phyloP scores from a whole-genome alignment of 2,888 invertebrate genomes.

The Synanthedon myopaeformis region DNA sequence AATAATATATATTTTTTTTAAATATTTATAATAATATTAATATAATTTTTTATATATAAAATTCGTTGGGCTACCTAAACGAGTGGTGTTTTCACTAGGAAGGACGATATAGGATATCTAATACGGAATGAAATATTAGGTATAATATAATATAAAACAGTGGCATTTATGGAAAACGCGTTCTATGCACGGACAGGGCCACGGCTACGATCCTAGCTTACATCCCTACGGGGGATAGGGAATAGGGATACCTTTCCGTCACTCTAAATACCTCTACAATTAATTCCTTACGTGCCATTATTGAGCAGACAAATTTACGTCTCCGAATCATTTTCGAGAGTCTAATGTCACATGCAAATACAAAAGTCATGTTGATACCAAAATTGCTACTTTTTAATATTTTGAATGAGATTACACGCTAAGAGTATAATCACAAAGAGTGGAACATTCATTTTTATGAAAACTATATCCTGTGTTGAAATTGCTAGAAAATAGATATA shows the following conservation, averaged over 20 bases:
- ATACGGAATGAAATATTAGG: slow-evolving; percentile 38
- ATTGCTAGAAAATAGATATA: no score
- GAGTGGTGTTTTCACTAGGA: slow-evolving; percentile 46
- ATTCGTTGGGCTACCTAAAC: slow-evolving; percentile 67
- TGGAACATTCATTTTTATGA: no score
- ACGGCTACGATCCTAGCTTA: slow-evolving; percentile 49
- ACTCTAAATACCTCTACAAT: slow-evolving; percentile 36
- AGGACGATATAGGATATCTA: slow-evolving; percentile 46
- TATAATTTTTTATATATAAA: slow-evolving; percentile 37
- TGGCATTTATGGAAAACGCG: slow-evolving; percentile 3
- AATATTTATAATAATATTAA: no score
- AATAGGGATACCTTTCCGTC: slow-evolving; percentile 31
- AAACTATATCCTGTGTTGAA: no score
- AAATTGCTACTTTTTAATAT: no score
- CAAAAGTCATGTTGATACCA: no score
- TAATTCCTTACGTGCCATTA: slow-evolving; percentile 63
- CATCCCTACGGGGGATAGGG: slow-evolving; percentile 38
- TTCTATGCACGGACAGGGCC: neutral
- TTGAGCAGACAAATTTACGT: slow-evolving; percentile 50
- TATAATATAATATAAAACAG: slow-evolving; percentile 14
- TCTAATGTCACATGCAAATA: no score
- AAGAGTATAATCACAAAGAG: no score
- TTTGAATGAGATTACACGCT: no score
- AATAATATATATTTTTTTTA: slow-evolving; percentile 22
- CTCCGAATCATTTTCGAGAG: slow-evolving; percentile 12